Base-by-base conservation (phyloP, 2,797 vertebrate species). In the Eulemur mongoz region DNA sequence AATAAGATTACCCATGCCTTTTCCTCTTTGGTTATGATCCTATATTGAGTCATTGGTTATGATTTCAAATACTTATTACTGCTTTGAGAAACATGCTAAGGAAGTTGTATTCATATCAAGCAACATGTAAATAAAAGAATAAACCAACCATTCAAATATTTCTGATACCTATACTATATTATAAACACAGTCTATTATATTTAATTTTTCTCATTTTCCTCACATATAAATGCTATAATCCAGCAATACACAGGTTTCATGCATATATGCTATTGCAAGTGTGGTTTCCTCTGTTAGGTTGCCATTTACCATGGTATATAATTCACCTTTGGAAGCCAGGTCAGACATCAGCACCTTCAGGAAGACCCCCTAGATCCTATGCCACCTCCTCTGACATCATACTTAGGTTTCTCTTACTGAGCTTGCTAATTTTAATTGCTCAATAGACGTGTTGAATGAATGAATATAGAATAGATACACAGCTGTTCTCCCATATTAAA, bases 51-150 rank as follows among this genome's bases (percentile, higher is more conserved):
- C 43, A 75, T 5, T 67, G 6, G 27, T 85, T 67, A 4, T 54
- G 52, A 20, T 52, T 87, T 96, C 45, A 94, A 75, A 89, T 89
- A 20, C 15, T 90, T 57, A 50, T 87, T 50, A 32, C 4, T 84
- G 22, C n/a, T 63, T 78, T 84, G 61, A 89, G 50, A 93, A 93
- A 75, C 89, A 76, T 86, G 27, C 9, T 32, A 23, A 81, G 14
- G 17, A 59, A 79, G 4, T 59, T 91, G 18, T 81, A 80, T 73
- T 86, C 15, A 70, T 91, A 54, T 57, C 17, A 50, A 87, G 38
- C 1, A 90, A 92, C 67, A 54, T 89, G 27, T 78, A 57, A 40
- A 6, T 75, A 40, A 93, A 94, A 80, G 17, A 79, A 67, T 65
- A 65, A 73, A 67, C 13, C 70, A 86, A 13, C 8, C 25, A 57